Base-by-base conservation (phyloP, 2,888 invertebrate species). In the Diarsia mendica region DNA sequence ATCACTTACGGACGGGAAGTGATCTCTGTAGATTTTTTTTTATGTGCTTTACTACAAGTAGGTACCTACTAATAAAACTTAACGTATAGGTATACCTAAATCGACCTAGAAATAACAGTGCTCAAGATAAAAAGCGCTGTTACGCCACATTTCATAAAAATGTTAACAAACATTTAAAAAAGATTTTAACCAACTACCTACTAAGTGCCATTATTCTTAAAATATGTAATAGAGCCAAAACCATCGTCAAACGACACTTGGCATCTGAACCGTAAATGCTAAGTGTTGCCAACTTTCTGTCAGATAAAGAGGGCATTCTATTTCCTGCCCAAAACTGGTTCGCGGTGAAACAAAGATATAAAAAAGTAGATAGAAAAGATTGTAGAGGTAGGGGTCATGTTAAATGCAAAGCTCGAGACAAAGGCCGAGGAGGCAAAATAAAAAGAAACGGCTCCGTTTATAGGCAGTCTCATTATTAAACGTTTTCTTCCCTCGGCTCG, bases 401-500 rank as follows among this genome's bases (percentile, higher is more conserved):
- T 87, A 87, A 89, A 89, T 88, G 91, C 89, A 91, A 90, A 90
- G 82, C 88, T 80, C 88, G 87, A 92, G 89, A 93, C 91, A 91
- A 92, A 91, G 91, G 90, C 88, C 90, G 84, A 86, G 85, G 87
- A 87, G 87, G 89, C 87, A 80, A 91, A 93, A 94, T 94, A 92
- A 94, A 94, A 94, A 91, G 89, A 89, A 93, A 94, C 87, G 82
- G 90, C 81, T 76, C 81, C 92, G 91, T 91, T 93, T 93, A 92
- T 92, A 90, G 91, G 88, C 92, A 89, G 91, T 90, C 92, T 92
- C 92, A 93, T 93, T 94, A 93, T 94, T 93, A 94, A 93, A 92
- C 91, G 91, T 87, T 94, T 92, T 92, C 90, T 91, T 91, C 86
- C 87, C 83, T 86, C 88, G 82, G 87, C 89, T 86, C 87, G 87